phyloP scores from a whole-genome alignment of 1,140 invertebrate species.

The Pogonus chalceus region DNA sequence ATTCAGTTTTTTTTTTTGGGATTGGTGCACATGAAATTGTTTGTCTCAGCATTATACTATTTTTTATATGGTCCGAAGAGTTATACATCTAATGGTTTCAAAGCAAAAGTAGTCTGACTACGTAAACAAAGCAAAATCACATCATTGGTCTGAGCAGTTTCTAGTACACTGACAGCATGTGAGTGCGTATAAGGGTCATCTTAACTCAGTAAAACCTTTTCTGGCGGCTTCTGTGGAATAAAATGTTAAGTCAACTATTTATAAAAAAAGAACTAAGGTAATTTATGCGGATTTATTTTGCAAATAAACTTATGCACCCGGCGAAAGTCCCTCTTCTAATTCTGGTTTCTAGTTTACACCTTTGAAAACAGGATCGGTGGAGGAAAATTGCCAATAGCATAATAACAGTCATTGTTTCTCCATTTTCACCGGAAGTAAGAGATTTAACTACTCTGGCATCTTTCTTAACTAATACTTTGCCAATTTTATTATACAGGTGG shows the following conservation, averaged over 20 bases:
- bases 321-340: conserved; percentile 29
- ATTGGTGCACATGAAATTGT: conserved; percentile 9
- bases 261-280: no score
- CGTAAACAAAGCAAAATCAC: conserved; percentile 25
- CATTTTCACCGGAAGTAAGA: conserved; percentile 31
- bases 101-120: conserved; percentile 26
- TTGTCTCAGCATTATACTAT: conserved; percentile 16
- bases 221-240: no score
- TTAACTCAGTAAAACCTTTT: no score
- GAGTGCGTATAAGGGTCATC: no score
- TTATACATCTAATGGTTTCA: conserved; percentile 25
- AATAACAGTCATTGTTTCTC: conserved; percentile 28
- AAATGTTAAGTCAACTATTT: conserved; percentile 31
- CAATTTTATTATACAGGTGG: conserved; percentile 30
- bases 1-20: conserved; percentile 2
- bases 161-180: conserved; percentile 18
- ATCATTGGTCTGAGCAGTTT: conserved; percentile 22
- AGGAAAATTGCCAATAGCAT: conserved; percentile 19
- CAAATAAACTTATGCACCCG: no score
- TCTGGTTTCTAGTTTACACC: conserved; percentile 26
- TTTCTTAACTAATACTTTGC: conserved; percentile 32
- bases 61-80: conserved; percentile 27
- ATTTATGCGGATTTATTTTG: no score
- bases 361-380: conserved; percentile 18
- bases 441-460: conserved; percentile 27